phyloP scores from a whole-genome alignment of 1,140 invertebrate species.

The Drosophila pruinosa region DNA sequence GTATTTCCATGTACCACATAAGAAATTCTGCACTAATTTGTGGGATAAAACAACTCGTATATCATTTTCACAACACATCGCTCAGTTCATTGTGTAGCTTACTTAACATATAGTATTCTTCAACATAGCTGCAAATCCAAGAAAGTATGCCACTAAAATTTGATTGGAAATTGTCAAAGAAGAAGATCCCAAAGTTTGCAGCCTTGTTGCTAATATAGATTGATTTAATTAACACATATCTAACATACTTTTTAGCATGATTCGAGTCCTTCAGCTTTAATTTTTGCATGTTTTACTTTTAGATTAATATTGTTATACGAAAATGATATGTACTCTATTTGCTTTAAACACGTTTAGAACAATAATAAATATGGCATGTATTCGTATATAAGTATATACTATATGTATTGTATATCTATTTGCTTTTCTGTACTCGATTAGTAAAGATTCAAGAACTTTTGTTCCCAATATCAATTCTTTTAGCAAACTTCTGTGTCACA shows the following conservation, averaged over 20 bases:
- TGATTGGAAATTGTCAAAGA: not conserved
- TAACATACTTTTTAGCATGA: conserved; percentile 12
- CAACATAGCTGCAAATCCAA: not conserved
- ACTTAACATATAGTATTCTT: not conserved
- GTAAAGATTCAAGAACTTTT: conserved; percentile 50
- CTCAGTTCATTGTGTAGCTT: conserved; percentile 13
- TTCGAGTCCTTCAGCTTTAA: conserved; percentile 6
- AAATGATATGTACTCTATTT: conserved; percentile 1
- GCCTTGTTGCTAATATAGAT: not conserved
- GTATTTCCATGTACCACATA: conserved; percentile 2
- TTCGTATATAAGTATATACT: not conserved
- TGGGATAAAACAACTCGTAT: not conserved
- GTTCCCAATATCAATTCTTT: conserved; percentile 58
- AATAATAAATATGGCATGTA: conserved; percentile 17
- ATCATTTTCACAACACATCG: conserved; percentile 14
- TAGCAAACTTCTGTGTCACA: conserved; percentile 83
- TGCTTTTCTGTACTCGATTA: conserved; percentile 42
- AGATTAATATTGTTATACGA: conserved; percentile 4
- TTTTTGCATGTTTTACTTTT: conserved; percentile 31
- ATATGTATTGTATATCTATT: conserved; percentile 40
- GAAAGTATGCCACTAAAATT: not conserved
- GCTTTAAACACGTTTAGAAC: conserved; percentile 4
- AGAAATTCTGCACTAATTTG: conserved; percentile 17
- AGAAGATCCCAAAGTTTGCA: not conserved
- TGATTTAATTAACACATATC: not conserved